These are phyloP conservation scores for Calephelis nemesis DNA, from an alignment of 1,140 invertebrate species.

Conservation along the genomic window DNA sequence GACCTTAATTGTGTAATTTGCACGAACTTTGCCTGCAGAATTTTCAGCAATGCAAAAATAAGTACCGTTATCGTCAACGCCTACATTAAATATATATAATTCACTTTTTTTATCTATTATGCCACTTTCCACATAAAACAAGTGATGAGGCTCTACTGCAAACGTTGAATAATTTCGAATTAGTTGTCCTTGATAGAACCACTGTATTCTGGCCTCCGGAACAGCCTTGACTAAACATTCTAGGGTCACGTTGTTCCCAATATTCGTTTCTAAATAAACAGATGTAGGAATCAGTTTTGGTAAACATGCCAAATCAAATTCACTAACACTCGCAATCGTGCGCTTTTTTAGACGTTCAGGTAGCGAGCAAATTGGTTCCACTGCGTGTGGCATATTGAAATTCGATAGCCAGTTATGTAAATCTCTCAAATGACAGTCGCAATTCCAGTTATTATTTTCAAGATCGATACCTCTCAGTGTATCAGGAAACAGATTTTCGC, in stretches of 20 bases:
- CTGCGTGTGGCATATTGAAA: slow-evolving; percentile 85
- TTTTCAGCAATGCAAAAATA: slow-evolving; percentile 91
- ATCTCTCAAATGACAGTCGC: slow-evolving; percentile 89
- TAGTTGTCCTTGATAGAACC: slow-evolving; percentile 89
- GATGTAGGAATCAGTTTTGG: slow-evolving; percentile 87
- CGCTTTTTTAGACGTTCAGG: slow-evolving; percentile 84
- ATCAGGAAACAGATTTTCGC: slow-evolving; percentile 84
- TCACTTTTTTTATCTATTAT: slow-evolving; percentile 86
- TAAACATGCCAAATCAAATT: slow-evolving; percentile 89
- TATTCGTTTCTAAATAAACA: slow-evolving; percentile 86
- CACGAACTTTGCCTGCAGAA: slow-evolving; percentile 85
- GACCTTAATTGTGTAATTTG: slow-evolving; percentile 88
- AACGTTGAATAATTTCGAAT: slow-evolving; percentile 85
- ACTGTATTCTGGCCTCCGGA: slow-evolving; percentile 88
- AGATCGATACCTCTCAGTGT: slow-evolving; percentile 88
- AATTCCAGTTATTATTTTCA: slow-evolving; percentile 93
- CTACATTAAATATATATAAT: slow-evolving; percentile 87
- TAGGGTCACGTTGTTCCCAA: slow-evolving; percentile 89
- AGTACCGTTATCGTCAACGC: slow-evolving; percentile 87
- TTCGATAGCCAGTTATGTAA: slow-evolving; percentile 88
- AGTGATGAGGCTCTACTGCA: slow-evolving; percentile 82
- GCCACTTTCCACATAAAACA: slow-evolving; percentile 85
- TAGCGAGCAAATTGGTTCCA: slow-evolving; percentile 87
- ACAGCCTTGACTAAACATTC: slow-evolving; percentile 88
- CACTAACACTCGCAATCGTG: slow-evolving; percentile 84